Conservation (phyloP, 1,140 invertebrate genomes). For the Papilio aristodemus region DNA sequence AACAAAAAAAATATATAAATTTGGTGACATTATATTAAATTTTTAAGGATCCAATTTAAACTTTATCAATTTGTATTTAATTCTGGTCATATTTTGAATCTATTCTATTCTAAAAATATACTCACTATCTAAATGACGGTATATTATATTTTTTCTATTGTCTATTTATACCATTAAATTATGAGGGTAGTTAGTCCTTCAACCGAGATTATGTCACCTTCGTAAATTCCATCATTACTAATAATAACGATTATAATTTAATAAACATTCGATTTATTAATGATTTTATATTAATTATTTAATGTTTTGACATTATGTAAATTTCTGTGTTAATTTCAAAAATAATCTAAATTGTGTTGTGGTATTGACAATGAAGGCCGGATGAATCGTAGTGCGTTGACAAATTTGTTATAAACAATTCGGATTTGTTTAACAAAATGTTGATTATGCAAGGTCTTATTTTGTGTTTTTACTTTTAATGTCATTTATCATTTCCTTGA, state of each 20-base stretch:
- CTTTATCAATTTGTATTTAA: too few species aligned
- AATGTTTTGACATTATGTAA: not conserved
- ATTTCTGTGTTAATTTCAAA: not conserved
- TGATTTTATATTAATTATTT: not conserved
- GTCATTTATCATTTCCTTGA: not conserved
- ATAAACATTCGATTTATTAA: conserved; percentile 13
- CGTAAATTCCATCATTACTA: conserved; percentile 16
- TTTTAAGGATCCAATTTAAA: too few species aligned
- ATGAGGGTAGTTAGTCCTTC: conserved; percentile 39
- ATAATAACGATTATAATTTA: not conserved
- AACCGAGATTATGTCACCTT: conserved; percentile 15
- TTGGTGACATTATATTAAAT: too few species aligned
- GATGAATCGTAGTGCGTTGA: conserved; percentile 16
- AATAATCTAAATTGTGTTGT: conserved; percentile 7
- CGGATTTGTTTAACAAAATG: not conserved
- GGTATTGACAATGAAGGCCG: not conserved
- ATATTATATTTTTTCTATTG: conserved; percentile 11
- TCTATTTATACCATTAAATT: conserved; percentile 25
- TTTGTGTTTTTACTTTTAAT: not conserved
- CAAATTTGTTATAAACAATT: not conserved
- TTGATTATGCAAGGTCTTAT: not conserved
- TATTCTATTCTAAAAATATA: not conserved
- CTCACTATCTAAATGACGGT: conserved; percentile 21
- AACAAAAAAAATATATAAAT: too few species aligned
- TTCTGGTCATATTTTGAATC: too few species aligned